Percentiles rank a stretch among this genome's conserved stretches.
These are phyloP conservation scores for Sparidentex hasta DNA, from an alignment of 2,797 vertebrate species.

Conservation along the genomic window DNA sequence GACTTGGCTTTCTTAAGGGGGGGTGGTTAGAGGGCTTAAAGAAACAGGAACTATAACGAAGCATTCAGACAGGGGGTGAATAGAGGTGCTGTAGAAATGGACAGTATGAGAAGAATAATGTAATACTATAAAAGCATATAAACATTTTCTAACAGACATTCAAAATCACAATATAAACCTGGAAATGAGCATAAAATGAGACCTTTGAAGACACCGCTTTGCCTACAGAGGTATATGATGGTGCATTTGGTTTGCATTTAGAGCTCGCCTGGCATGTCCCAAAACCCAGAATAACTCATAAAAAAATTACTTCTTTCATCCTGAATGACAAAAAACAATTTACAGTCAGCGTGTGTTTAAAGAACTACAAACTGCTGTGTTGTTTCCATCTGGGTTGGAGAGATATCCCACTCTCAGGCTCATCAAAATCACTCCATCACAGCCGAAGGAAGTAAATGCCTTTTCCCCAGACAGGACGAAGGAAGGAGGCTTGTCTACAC, in stretches of 20 bases:
- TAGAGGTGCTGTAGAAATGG: too few relatives aligned
- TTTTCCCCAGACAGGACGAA: slow-evolving; percentile 65
- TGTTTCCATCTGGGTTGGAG: slow-evolving; percentile 55
- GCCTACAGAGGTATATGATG: slow-evolving; percentile 14
- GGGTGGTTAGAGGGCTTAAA: too few relatives aligned
- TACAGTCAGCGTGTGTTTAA: slow-evolving; percentile 23
- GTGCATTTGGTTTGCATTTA: slow-evolving; percentile 5
- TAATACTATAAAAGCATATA: too few relatives aligned
- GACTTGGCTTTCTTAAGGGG: too few relatives aligned
- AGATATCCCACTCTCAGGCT: slow-evolving; percentile 47
- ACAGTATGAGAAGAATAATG: too few relatives aligned
- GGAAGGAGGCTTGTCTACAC: slow-evolving; percentile 54
- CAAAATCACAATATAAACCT: too few relatives aligned
- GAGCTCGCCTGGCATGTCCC: slow-evolving; percentile 6
- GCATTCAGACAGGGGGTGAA: too few relatives aligned
- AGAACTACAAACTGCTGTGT: slow-evolving; percentile 51
- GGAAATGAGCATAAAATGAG: too few relatives aligned
- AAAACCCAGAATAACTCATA: slow-evolving; percentile 16
- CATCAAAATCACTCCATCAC: slow-evolving; percentile 71
- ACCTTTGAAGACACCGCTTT: background rate
- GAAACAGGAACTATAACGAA: too few relatives aligned
- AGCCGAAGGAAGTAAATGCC: slow-evolving; percentile 62
- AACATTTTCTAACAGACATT: too few relatives aligned
- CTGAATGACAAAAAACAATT: slow-evolving; percentile 55
- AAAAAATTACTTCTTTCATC: slow-evolving; percentile 8